phyloP scores from a whole-genome alignment of 2,888 invertebrate genomes.

The Drosophila lutescens region DNA sequence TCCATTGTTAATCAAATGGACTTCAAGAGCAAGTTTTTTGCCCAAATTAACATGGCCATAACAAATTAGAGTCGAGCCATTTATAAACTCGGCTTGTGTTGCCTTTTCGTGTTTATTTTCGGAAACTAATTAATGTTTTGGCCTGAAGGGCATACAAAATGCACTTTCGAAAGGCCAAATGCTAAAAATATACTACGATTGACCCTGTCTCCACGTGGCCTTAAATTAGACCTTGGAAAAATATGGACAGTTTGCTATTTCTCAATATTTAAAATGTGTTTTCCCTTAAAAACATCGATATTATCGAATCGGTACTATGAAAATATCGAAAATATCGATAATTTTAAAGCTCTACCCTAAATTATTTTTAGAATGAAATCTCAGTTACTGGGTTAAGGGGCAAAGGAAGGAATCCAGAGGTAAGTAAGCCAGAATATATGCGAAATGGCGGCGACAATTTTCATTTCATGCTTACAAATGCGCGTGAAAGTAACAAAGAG shows the following conservation, averaged over 20 bases:
- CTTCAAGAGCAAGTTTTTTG: conserved; percentile 55
- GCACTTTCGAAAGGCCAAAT: conserved; percentile 6
- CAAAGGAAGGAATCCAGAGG: not conserved
- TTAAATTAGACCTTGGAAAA: not conserved
- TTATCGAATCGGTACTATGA: too few relatives aligned
- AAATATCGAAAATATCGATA: too few relatives aligned
- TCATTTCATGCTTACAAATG: conserved; percentile 57
- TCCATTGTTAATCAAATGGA: conserved; percentile 67
- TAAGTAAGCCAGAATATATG: conserved; percentile 18
- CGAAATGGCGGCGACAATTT: conserved; percentile 52
- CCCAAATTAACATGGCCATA: conserved; percentile 59
- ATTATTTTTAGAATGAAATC: not conserved
- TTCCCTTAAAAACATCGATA: too few relatives aligned
- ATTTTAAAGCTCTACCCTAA: not conserved
- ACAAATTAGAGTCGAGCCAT: conserved; percentile 27
- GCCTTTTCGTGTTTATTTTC: conserved; percentile 28
- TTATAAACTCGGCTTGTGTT: conserved; percentile 6
- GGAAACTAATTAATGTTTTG: conserved; percentile 59
- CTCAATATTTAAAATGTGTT: too few relatives aligned
- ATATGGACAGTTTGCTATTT: too few relatives aligned
- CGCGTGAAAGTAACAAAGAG: conserved; percentile 50
- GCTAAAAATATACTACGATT: too few relatives aligned
- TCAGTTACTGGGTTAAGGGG: not conserved
- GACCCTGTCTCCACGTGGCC: too few relatives aligned
- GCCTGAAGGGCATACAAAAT: conserved; percentile 9